A percentile compares a stretch with the other conserved stretches of the same genome.
Conservation (phyloP, 37 sponge, comb jelly and placozoan genomes). For the Theonella swinhoei region DNA sequence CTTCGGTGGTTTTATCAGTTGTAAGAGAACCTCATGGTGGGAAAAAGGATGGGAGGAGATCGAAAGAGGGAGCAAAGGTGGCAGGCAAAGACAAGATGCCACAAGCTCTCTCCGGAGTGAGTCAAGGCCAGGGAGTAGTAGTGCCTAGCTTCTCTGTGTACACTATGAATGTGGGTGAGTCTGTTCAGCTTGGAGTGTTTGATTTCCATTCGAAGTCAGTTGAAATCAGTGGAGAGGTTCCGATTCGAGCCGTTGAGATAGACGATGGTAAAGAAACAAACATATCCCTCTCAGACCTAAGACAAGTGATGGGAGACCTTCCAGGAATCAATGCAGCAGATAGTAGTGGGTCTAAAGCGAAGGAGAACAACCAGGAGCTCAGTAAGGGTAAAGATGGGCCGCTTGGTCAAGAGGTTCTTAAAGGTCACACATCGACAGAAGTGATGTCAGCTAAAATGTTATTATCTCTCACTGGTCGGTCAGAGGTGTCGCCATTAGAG, state of each 20-base stretch:
- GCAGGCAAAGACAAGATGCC: background rate
- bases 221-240: slow-evolving; percentile 46
- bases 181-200: slow-evolving; percentile 26
- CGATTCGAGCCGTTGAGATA: slow-evolving; percentile 41
- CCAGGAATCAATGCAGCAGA: background rate
- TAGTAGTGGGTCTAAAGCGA: background rate
- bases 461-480: slow-evolving; percentile 38
- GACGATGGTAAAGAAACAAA: background rate
- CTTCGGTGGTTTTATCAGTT: no score
- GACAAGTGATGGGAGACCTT: background rate
- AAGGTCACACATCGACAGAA: slow-evolving; percentile 43
- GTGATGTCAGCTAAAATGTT: slow-evolving; percentile 66
- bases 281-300: no score
- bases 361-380: background rate
- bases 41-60: background rate
- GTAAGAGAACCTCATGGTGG: no score
- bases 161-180: slow-evolving; percentile 29
- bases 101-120: background rate
- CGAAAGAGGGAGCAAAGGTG: background rate
- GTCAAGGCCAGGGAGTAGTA: no score
- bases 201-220: slow-evolving; percentile 50
- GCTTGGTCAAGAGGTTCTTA: background rate
- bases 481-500: background rate
- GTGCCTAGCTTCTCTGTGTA: background rate
- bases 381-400: background rate